phyloP scores from a whole-genome alignment of 2,113 vertebrate species.

The Megaceryle torquata region DNA sequence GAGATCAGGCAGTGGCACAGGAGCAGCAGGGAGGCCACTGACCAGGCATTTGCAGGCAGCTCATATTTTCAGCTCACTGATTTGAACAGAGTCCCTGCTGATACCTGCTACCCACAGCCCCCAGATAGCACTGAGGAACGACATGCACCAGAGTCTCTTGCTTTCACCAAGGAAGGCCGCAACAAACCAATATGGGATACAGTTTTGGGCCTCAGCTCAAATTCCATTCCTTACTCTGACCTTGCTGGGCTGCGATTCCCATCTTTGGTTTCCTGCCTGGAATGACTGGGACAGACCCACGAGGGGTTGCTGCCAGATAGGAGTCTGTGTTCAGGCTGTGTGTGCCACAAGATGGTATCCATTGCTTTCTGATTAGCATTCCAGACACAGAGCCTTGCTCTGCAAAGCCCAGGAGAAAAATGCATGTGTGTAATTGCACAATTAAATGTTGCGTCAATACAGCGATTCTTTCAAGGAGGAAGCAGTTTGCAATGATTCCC shows the following conservation, averaged over 20 bases:
- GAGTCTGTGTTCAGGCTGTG: not conserved
- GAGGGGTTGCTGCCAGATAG: not conserved
- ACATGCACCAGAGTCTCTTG: rapidly evolving
- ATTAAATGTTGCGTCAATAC: not conserved
- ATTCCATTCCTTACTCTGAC: not conserved
- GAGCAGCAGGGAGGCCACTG: not conserved
- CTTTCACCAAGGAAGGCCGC: not conserved
- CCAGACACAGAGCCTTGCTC: not conserved
- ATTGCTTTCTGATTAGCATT: not conserved
- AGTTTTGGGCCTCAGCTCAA: not conserved
- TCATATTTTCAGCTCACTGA: not conserved
- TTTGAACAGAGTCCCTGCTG: not conserved
- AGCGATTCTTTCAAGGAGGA: not conserved
- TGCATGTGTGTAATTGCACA: not conserved
- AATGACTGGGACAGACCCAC: not conserved
- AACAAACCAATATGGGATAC: not conserved
- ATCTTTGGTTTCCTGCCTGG: not conserved
- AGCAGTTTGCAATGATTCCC: not conserved
- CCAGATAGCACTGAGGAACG: not conserved
- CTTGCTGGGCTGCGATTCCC: not conserved
- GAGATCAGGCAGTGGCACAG: not conserved
- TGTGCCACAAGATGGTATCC: not conserved
- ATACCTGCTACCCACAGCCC: not conserved
- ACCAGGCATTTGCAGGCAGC: not conserved
- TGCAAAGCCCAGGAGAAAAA: not conserved